phyloP scores from a whole-genome alignment of 1,140 invertebrate genomes.

The Leptinotarsa texana region DNA sequence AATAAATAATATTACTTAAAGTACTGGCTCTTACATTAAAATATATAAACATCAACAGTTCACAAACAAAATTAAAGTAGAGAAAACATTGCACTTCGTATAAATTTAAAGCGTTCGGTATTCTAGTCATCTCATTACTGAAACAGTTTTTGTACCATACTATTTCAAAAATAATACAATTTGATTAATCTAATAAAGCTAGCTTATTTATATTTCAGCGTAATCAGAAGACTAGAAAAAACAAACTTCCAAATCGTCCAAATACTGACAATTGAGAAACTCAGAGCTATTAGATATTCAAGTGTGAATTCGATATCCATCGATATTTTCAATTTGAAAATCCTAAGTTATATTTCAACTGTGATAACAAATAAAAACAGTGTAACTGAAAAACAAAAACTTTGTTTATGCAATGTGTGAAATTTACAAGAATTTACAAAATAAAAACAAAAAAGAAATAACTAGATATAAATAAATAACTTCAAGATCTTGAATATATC shows the following conservation, averaged over 20 bases:
- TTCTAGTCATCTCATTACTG: constrained; percentile 32
- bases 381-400: constrained; percentile 4
- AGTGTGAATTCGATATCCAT: not conserved
- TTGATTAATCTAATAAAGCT: constrained; percentile 33
- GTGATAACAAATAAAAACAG: constrained; percentile 26
- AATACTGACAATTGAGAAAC: not conserved
- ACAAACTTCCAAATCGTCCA: not conserved
- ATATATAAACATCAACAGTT: constrained; percentile 56
- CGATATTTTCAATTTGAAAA: not conserved
- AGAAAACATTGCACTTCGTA: constrained; percentile 51
- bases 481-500: constrained; percentile 49
- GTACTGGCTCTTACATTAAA: constrained; percentile 56
- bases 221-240: constrained; percentile 23
- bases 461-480: constrained; percentile 53
- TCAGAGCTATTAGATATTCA: not conserved
- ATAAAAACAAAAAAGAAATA: constrained; percentile 46
- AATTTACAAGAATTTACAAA: constrained; percentile 52
- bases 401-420: constrained; percentile 42
- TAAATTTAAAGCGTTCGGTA: constrained; percentile 30
- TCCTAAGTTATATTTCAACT: not conserved
- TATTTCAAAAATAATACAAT: constrained; percentile 31
- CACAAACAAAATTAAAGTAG: constrained; percentile 40
- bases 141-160: constrained; percentile 35
- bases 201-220: constrained; percentile 7
- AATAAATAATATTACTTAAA: constrained; percentile 53